phyloP scores from a whole-genome alignment of 1,140 invertebrate genomes.

The Lutraria rhynchaena region DNA sequence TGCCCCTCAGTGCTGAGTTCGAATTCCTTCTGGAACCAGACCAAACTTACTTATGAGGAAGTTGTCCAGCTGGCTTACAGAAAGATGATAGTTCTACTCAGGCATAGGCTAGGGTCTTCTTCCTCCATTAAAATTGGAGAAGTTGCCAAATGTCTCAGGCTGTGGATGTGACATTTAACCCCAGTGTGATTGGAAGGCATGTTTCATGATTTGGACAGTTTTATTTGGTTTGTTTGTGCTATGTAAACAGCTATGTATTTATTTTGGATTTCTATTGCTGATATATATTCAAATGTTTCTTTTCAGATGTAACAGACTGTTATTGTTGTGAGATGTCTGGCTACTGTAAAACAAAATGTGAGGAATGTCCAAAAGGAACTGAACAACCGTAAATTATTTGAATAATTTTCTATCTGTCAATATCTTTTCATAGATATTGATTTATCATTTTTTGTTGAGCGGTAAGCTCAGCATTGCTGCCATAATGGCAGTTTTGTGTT shows the following conservation, averaged over 20 bases:
- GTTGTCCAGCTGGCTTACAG: too few relatives aligned
- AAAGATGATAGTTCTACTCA: too few relatives aligned
- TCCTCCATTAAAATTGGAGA: too few relatives aligned
- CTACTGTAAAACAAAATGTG: conserved; percentile 24
- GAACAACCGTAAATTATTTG: conserved; percentile 41
- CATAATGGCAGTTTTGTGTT: too few relatives aligned
- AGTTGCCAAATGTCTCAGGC: too few relatives aligned
- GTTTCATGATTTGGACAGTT: neutral
- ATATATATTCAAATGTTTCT: neutral
- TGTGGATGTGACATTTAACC: neutral
- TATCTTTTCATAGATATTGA: neutral
- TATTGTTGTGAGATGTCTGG: conserved; percentile 22
- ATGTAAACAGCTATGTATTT: neutral
- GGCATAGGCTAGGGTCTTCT: too few relatives aligned
- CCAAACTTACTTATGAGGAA: too few relatives aligned
- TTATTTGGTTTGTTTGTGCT: neutral
- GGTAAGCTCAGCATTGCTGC: too few relatives aligned
- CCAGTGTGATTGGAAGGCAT: neutral
- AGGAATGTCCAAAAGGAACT: conserved; percentile 6
- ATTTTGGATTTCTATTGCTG: too few relatives aligned
- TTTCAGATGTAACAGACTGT: conserved; percentile 32
- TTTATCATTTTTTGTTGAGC: neutral
- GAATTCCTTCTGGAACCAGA: too few relatives aligned
- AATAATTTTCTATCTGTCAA: neutral
- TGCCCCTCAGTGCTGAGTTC: too few relatives aligned